Base-by-base conservation (phyloP, 2,797 vertebrate genomes). In the Malurus splendens region DNA sequence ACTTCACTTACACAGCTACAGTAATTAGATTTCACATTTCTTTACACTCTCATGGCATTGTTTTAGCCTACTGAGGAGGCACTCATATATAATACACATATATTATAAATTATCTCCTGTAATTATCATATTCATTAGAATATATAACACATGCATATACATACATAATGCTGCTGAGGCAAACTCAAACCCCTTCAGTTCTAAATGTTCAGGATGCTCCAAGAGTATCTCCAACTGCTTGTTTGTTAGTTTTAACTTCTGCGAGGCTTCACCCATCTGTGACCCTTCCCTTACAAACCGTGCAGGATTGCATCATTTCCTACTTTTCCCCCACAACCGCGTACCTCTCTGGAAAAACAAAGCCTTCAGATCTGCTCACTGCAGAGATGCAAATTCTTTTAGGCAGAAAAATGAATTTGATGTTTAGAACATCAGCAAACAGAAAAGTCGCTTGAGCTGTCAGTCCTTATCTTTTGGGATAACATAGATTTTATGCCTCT, bases 1-100 rank as follows among this genome's bases (percentile, higher is more conserved):
- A 93, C 87, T 92, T 93, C 77, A 89, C 87, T 93, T 90, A 90
- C 71, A 82, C 85, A 90, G 82, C 92, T 93, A 94, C 92, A 90
- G 90, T 93, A 95, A 94, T 93, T 93, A 94, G 92, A 93, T 94
- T 94, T 94, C 73, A 81, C 85, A 83, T 94, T 95, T 90, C 94
- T 93, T 93, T 89, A 87, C 82, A 94, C 82, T 92, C 77, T 90
- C 67, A 9, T 56, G 38, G 77, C 77, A 93, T 94, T 94, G 89
- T 94, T 92, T 92, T 67, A 90, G 74, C 87, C 77, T 89, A 25
- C 52, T 87, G 87, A 90, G 85, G 71, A 94, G 67, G 70, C 73
- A 89, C 33, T 89, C 62, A 17, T 76, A 93, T 83, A 92, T 72
- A 83, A 83, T 78, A 90, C 70, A 89, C 82, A 92, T 89, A 91